phyloP scores from a whole-genome alignment of 1,140 invertebrate species.

The Nephila pilipes region DNA sequence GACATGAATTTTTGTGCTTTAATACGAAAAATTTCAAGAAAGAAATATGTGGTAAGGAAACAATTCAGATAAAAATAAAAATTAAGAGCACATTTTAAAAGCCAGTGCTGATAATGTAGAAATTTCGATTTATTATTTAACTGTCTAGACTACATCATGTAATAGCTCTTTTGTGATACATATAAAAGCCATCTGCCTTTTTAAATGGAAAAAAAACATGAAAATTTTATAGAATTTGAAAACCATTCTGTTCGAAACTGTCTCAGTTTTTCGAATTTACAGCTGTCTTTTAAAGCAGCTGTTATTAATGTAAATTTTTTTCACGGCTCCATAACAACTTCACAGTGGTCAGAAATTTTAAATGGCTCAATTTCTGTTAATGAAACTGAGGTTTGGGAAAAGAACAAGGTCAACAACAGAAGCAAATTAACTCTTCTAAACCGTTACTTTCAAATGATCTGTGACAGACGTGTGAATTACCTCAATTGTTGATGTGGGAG shows the following conservation, averaged over 20 bases:
- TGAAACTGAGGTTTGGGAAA: too few relatives aligned
- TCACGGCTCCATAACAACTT: neutral
- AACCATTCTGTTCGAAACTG: too few relatives aligned
- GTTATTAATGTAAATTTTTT: neutral
- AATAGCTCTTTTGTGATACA: neutral
- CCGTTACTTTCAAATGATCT: constrained; percentile 2
- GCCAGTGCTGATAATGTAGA: too few relatives aligned
- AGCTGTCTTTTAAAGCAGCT: neutral
- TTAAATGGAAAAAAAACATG: neutral
- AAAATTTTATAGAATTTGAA: too few relatives aligned
- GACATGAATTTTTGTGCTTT: too few relatives aligned
- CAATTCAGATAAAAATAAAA: too few relatives aligned
- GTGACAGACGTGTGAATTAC: neutral
- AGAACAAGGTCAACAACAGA: neutral
- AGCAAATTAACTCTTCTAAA: constrained; percentile 5
- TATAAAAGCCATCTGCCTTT: neutral
- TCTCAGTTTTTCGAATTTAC: neutral
- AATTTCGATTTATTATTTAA: neutral
- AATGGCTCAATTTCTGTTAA: neutral
- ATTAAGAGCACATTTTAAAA: too few relatives aligned
- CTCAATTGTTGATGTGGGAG: neutral
- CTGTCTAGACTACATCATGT: neutral
- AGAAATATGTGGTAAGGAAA: too few relatives aligned
- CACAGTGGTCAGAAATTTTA: neutral
- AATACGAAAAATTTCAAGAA: too few relatives aligned